These are phyloP conservation scores for Falco concolor DNA, from an alignment of 2,797 vertebrate species.

Conservation along the genomic window DNA sequence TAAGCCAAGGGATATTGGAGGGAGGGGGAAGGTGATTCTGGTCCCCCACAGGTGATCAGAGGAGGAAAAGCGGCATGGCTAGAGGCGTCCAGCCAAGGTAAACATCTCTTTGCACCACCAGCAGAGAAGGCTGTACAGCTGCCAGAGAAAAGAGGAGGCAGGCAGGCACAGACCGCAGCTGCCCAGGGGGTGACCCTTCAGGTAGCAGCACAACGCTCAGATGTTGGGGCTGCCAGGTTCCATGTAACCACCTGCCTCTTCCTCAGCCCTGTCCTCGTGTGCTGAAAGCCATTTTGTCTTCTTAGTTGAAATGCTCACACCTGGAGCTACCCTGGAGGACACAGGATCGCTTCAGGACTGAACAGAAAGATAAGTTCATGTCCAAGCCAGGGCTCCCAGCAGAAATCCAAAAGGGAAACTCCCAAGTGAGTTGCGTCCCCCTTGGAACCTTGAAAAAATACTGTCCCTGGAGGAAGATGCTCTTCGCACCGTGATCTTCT, in stretches of 20 bases:
- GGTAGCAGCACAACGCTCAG: not conserved
- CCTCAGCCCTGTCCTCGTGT: not conserved
- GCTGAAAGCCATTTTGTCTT: not conserved
- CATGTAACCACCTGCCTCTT: not conserved
- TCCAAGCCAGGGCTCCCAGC: not conserved
- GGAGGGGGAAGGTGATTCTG: not conserved
- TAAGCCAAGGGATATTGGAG: fast-evolving
- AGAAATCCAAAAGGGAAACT: not conserved
- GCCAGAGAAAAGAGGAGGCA: not conserved
- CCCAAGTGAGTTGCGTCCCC: not conserved
- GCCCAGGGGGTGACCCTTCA: not conserved
- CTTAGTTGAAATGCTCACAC: slow-evolving; percentile 40
- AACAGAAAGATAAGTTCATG: not conserved
- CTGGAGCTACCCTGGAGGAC: not conserved
- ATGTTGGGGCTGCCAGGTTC: not conserved
- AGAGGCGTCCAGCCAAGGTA: not conserved
- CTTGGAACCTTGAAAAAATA: not conserved
- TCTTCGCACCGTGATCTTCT: not conserved
- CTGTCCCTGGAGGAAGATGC: not conserved
- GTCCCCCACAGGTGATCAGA: not conserved
- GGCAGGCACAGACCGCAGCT: not conserved
- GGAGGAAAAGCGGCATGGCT: not conserved
- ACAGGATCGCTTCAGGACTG: slow-evolving; percentile 26
- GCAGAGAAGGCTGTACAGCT: not conserved
- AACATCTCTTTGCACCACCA: not conserved